Base-by-base conservation (phyloP, 2,113 vertebrate genomes). In the Formicarius rufipectus region DNA sequence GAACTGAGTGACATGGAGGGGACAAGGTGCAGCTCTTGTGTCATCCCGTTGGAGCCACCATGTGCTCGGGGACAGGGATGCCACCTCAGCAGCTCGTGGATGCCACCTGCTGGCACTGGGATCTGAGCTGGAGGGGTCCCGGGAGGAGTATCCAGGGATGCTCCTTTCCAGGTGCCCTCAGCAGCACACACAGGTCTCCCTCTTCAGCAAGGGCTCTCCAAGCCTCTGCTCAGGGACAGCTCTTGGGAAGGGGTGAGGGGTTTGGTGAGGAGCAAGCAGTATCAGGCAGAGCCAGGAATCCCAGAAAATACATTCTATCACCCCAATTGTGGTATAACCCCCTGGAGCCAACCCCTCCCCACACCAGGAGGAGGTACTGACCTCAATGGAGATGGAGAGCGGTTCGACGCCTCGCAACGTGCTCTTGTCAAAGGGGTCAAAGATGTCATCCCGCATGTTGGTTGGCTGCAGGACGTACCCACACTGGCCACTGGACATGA, bases 401-500 rank as follows among this genome's bases (percentile, higher is more conserved):
- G 98, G 98, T 23, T 99, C 99, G 1, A 98, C 49, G 8, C 98
- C 98, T 6, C 98, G 98, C 78, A 99, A 95, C 0, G 99, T 99
- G 89, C 98, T 97, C 90, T 98, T 98, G 98, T 99, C 99, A 14
- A 99, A 99, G 30, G 99, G 99, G 95, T 99, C 99, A 7, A 99
- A 99, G 98, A 47, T 92, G 58, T 99, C 99, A 0, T 99, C 99
- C 58, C 99, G 98, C 99, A 99, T 99, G 97, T 99, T 98, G 87
- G 97, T 25, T 0, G 99, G 99, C 97, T 99, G 99, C 86, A 99
- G 97, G 89, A 99, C 99, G 0, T 99, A 99, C 50, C 99, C 99
- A 9, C 99, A 99, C 87, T 98, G 98, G 21, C 99, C 99, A 3
- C 98, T 99, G 37, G 99, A 97, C 98, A 99, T 98, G 97, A 99